Conservation (phyloP, 2,888 invertebrate genomes). For the Copidosoma aretas region DNA sequence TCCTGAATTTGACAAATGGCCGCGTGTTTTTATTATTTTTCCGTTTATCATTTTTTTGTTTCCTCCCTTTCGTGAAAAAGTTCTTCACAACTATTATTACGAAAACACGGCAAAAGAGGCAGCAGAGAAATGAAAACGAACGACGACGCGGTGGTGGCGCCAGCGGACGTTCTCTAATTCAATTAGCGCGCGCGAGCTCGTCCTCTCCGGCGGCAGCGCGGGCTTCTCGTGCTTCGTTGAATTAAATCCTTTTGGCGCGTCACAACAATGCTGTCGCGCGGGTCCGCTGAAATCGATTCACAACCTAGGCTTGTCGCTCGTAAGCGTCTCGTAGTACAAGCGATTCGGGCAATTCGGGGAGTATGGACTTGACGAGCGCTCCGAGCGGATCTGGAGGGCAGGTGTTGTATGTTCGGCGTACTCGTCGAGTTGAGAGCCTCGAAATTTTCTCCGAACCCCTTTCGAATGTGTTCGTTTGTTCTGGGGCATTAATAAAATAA, state of each 20-base stretch:
- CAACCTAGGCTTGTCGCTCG: neutral
- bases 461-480: no score
- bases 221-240: neutral
- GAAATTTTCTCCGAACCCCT: neutral
- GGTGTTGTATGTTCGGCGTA: conserved; percentile 36
- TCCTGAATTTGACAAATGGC: neutral
- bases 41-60: neutral
- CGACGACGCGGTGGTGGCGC: neutral
- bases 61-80: neutral
- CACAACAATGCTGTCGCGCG: neutral
- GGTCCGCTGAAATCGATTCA: neutral
- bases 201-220: neutral
- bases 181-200: neutral
- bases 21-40: neutral
- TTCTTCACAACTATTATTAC: neutral
- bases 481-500: no score
- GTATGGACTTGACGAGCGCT: conserved; percentile 3
- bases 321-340: neutral
- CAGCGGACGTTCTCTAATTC: neutral
- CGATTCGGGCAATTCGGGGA: conserved; percentile 8
- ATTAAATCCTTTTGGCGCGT: neutral
- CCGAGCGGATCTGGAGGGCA: conserved; percentile 21
- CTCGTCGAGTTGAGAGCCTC: conserved; percentile 20
- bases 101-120: neutral
- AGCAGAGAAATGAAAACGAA: neutral